phyloP scores from a whole-genome alignment of 2,113 vertebrate species.

The Rhinogobius similis region DNA sequence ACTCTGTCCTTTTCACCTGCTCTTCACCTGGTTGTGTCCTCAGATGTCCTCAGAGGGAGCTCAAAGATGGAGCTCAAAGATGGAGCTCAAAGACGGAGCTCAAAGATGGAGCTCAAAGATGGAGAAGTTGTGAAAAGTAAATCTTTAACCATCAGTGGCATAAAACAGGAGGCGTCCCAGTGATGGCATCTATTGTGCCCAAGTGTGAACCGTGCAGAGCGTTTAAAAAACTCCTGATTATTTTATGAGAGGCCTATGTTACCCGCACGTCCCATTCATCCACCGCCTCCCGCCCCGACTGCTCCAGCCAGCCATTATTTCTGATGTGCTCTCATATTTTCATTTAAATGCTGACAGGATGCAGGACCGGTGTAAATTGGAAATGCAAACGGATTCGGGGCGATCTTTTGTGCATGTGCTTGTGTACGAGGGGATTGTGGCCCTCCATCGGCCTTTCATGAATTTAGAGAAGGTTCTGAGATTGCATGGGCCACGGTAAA shows the following conservation, averaged over 20 bases:
- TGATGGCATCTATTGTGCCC: slow-evolving; percentile 36
- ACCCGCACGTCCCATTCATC: neutral
- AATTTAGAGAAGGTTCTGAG: slow-evolving; percentile 73
- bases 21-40: too few relatives aligned
- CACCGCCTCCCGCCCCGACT: slow-evolving; percentile 30
- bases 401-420: slow-evolving; percentile 27
- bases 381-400: slow-evolving; percentile 57
- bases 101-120: too few relatives aligned
- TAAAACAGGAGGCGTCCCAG: too few relatives aligned
- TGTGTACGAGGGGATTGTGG: slow-evolving; percentile 43
- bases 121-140: too few relatives aligned
- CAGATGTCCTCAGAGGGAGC: too few relatives aligned
- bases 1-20: too few relatives aligned
- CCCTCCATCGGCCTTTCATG: slow-evolving; percentile 57
- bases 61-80: too few relatives aligned
- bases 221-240: slow-evolving; percentile 63
- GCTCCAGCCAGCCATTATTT: slow-evolving; percentile 49
- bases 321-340: slow-evolving; percentile 71
- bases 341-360: slow-evolving; percentile 79
- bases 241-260: slow-evolving; percentile 37
- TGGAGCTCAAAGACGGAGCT: too few relatives aligned
- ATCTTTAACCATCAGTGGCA: too few relatives aligned
- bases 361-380: slow-evolving; percentile 57
- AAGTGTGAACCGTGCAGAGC: slow-evolving; percentile 40
- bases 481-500: slow-evolving; percentile 51